Conservation (phyloP, 2,113 vertebrate genomes). For the Rhabdomys dilectus region DNA sequence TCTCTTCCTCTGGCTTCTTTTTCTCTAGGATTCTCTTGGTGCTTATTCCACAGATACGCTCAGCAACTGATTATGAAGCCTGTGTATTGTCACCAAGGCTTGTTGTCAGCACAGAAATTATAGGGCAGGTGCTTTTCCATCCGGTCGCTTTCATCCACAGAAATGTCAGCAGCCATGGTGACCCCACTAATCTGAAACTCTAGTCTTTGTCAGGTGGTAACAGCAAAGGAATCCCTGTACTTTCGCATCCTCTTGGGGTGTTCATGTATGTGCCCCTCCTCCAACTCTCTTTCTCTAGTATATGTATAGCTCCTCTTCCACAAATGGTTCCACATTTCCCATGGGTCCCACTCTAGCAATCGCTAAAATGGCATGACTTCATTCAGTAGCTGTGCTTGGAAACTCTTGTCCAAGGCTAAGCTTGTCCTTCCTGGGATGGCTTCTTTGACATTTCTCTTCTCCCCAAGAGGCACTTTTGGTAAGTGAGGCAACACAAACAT, state of each 20-base stretch:
- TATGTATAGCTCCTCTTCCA: not conserved
- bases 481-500: constrained; percentile 66
- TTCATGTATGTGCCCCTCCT: not conserved
- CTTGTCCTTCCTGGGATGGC: constrained; percentile 32
- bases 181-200: constrained; percentile 81
- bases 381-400: constrained; percentile 69
- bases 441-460: constrained; percentile 49
- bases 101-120: constrained; percentile 74
- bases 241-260: constrained; percentile 13
- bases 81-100: constrained; percentile 60
- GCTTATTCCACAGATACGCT: constrained; percentile 61
- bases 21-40: constrained; percentile 30
- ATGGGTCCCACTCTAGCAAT: not conserved
- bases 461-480: constrained; percentile 63
- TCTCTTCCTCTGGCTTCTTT: constrained; percentile 66
- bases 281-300: not conserved
- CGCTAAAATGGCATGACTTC: not conserved
- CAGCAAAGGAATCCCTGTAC: constrained; percentile 76
- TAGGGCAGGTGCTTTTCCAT: constrained; percentile 48
- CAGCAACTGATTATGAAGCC: constrained; percentile 73
- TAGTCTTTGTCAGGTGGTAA: constrained; percentile 79
- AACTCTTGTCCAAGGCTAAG: constrained; percentile 12
- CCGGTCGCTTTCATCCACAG: not conserved
- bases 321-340: not conserved
- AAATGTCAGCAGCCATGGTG: not conserved